Evolutionary conservation across 2,113 vertebrate species (phyloP), one percentile per base, ranked within the genome.

Genomic region (Mungos mungo): DNA sequence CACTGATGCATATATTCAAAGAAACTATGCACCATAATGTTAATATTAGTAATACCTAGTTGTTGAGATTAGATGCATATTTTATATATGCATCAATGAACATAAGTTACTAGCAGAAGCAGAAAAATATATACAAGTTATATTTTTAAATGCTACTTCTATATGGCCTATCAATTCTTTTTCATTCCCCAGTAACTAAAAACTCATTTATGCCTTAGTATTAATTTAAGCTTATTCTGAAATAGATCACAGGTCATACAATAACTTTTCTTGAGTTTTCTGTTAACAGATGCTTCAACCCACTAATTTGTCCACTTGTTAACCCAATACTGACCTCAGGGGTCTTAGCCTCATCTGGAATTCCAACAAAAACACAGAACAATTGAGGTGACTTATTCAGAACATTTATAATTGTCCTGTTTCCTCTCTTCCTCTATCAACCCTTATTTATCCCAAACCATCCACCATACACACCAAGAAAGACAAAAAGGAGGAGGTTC

Each of bases 221-320:
- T 68, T 90, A 66, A 85, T 71, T 82, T 87, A 96, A 96, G 41
- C 1, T 13, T 54, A 90, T 86, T 92, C 21, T 90, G 77, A 72
- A 95, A 77, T 63, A 90, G 4, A 2, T 92, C 33, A 23, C 41
- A 77, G 15, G 8, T 0, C 19, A 83, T 23, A 33, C 9, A 35
- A 47, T 76, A 85, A 38, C 25, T 82, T 96, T 38, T 95, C 23
- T 35, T 86, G 15, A 77, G 12, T 69, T 80, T 94, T 80, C 13
- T 83, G 15, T 65, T 65, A 76, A 72, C 0, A 96, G 0, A 0
- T 47, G 80, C 41, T 14, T 77, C n/a, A 79, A 25, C 0, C 6
- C 10, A 63, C 29, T 89, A 4, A 63, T 52, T 85, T 74, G 27
- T 3, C 18, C 84, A 6, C 45, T 93, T 91, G 18, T 76, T 93